Evolutionary conservation across 1,140 invertebrate species (phyloP).

Genomic region (Brachionus asplanchnoidis): DNA sequence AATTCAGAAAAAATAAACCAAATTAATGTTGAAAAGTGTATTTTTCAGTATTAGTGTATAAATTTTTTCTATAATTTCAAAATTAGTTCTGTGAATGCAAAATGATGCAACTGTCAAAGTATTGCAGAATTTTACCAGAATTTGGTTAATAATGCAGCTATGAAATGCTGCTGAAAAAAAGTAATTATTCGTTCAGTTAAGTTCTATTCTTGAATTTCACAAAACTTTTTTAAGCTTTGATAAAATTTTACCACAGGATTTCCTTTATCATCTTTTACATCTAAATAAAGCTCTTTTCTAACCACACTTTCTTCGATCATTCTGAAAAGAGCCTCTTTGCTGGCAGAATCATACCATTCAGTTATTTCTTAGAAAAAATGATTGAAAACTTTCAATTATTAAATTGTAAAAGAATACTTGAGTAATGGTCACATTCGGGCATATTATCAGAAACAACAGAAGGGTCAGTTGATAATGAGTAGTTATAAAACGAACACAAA

Average conservation of each 20-base stretch:
- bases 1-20: too few relatives aligned
- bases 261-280: neutral
- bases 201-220: too few relatives aligned
- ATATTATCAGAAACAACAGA: neutral
- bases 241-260: neutral
- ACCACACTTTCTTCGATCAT: constrained; percentile 30
- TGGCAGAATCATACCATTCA: constrained; percentile 9
- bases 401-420: neutral
- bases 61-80: neutral
- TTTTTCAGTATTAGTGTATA: too few relatives aligned
- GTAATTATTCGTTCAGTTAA: too few relatives aligned
- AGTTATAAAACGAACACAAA: constrained; percentile 35
- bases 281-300: constrained; percentile 7
- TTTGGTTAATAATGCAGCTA: too few relatives aligned
- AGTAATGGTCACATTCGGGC: constrained; percentile 13
- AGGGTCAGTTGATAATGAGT: constrained; percentile 8
- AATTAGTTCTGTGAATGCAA: neutral
- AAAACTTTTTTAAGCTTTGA: neutral
- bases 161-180: too few relatives aligned
- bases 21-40: neutral
- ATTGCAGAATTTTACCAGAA: too few relatives aligned
- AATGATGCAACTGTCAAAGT: neutral
- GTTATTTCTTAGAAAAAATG: neutral
- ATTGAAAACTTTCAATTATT: too few relatives aligned
- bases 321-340: neutral